Conservation (phyloP, 2,888 invertebrate species). For the Synanthedon vespiformis region DNA sequence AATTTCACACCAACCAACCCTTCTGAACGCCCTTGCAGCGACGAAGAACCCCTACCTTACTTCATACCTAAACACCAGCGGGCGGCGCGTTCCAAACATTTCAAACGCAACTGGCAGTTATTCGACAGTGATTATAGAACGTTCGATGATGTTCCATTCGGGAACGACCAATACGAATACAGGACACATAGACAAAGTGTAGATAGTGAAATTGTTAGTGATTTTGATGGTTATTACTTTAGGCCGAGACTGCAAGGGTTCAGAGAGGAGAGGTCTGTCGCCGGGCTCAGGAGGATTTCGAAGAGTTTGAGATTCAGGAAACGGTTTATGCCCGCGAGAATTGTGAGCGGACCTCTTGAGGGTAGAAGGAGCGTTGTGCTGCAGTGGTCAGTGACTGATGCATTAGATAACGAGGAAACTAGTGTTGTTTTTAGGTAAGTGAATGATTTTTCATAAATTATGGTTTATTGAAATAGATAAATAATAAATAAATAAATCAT, state of each 20-base stretch:
- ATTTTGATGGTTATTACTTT: constrained; percentile 38
- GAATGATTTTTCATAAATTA: not conserved
- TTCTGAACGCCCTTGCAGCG: constrained; percentile 42
- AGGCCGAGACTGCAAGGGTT: constrained; percentile 36
- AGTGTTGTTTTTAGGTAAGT: constrained; percentile 66
- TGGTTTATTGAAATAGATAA: no score
- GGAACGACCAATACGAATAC: constrained; percentile 3
- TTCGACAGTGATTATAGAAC: constrained; percentile 4
- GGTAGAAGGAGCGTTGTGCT: constrained; percentile 33
- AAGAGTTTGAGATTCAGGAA: constrained; percentile 32
- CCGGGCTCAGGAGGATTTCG: constrained; percentile 9
- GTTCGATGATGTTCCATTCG: not conserved
- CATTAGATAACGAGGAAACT: constrained; percentile 39
- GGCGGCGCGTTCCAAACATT: constrained; percentile 35
- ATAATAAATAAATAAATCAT: no score
- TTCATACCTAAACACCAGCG: constrained; percentile 45
- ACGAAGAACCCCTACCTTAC: constrained; percentile 39
- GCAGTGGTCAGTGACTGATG: constrained; percentile 51
- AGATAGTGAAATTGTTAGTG: constrained; percentile 26
- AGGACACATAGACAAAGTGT: constrained; percentile 12
- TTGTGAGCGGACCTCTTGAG: constrained; percentile 45
- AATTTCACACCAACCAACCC: constrained; percentile 56
- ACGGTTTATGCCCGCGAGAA: constrained; percentile 39
- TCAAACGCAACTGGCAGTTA: constrained; percentile 13
- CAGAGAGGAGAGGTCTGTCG: constrained; percentile 34